These are phyloP conservation scores for Phymastichus coffea DNA, from an alignment of 1,140 invertebrate genomes.

Conservation along the genomic window DNA sequence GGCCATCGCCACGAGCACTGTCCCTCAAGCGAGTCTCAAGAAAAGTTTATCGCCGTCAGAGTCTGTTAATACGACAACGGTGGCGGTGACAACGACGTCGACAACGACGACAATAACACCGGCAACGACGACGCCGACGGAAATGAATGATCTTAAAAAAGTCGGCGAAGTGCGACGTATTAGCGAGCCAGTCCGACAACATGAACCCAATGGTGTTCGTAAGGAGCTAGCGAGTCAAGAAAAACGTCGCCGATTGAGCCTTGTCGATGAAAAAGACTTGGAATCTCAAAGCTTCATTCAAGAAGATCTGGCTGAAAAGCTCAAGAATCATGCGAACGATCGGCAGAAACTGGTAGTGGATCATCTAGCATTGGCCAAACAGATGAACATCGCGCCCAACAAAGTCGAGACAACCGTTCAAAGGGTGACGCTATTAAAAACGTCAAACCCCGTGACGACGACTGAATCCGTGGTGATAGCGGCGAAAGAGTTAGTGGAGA, in stretches of 20 bases:
- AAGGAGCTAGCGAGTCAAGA: conserved; percentile 51
- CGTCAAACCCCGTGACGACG: conserved; percentile 30
- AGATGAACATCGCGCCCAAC: conserved; percentile 32
- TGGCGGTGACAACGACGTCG: conserved; percentile 13
- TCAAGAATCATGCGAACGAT: not conserved
- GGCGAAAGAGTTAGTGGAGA: not conserved
- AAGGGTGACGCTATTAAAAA: conserved; percentile 47
- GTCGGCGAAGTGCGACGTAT: conserved; percentile 54
- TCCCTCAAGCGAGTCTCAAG: conserved; percentile 33
- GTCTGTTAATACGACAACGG: too few species aligned
- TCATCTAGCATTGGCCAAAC: too few species aligned
- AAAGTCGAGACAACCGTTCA: conserved; percentile 39
- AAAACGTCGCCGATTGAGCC: conserved; percentile 51
- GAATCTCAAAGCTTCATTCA: conserved; percentile 49
- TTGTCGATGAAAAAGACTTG: conserved; percentile 54
- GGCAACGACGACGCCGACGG: conserved; percentile 39
- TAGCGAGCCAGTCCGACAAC: conserved; percentile 53
- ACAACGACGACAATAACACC: conserved; percentile 32
- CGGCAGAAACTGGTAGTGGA: not conserved
- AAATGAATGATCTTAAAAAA: conserved; percentile 45
- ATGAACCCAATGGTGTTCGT: conserved; percentile 52
- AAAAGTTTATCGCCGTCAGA: not conserved
- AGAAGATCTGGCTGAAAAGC: conserved; percentile 18
- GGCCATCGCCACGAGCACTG: conserved; percentile 36
- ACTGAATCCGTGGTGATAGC: too few species aligned